These are phyloP conservation scores for Caenorhabditis sp. DNA, from an alignment of 2,888 invertebrate species.

Conservation along the genomic window DNA sequence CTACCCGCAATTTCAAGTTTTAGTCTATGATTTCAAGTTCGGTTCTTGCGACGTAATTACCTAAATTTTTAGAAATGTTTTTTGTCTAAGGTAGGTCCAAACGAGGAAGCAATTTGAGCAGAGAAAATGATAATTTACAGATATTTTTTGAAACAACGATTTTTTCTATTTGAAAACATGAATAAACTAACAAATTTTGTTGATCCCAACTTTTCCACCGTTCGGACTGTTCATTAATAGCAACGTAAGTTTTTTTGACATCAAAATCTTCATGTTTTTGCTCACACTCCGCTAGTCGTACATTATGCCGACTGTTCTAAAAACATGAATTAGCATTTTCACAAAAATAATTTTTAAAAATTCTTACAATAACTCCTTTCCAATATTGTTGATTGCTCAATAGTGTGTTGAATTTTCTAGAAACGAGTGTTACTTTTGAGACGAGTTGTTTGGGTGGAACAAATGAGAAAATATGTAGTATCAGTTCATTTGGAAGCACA, in stretches of 20 bases:
- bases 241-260: slow-evolving; percentile 13
- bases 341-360: neutral
- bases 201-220: slow-evolving; percentile 32
- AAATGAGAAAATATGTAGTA: slow-evolving; percentile 16
- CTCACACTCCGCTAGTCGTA: slow-evolving; percentile 18
- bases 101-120: no score
- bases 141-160: slow-evolving; percentile 5
- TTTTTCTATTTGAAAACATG: neutral
- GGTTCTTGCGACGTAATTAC: no score
- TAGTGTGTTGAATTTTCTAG: slow-evolving; percentile 31
- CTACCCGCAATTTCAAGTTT: no score
- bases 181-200: slow-evolving; percentile 13
- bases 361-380: slow-evolving; percentile 31
- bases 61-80: no score
- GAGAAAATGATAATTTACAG: neutral
- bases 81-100: no score
- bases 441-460: slow-evolving; percentile 13
- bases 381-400: slow-evolving; percentile 37
- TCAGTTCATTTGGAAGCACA: slow-evolving; percentile 6
- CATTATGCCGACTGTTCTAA: slow-evolving; percentile 16
- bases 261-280: slow-evolving; percentile 11
- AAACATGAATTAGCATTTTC: slow-evolving; percentile 5
- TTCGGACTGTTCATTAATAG: slow-evolving; percentile 9
- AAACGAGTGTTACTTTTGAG: slow-evolving; percentile 31
- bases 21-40: no score